A percentile compares a stretch with the other conserved stretches of the same genome.
Conservation (phyloP, 1,140 invertebrate species). For the Drosophila sproati region DNA sequence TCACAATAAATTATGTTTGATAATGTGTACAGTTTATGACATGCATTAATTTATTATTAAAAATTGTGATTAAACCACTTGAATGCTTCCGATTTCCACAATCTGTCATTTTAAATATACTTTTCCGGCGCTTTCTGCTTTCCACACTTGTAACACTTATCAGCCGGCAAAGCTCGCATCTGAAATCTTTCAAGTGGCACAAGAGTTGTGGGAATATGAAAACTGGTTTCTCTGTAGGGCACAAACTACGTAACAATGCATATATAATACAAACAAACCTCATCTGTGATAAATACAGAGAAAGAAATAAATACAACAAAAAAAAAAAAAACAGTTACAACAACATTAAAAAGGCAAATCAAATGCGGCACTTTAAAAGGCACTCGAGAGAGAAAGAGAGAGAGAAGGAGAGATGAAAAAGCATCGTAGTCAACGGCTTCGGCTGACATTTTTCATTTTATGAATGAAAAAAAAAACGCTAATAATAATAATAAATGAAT, state of each 20-base stretch:
- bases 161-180: slow-evolving; percentile 33
- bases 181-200: slow-evolving; percentile 59
- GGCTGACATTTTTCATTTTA: slow-evolving; percentile 66
- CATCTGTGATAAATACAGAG: slow-evolving; percentile 17
- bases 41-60: neutral
- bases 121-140: neutral
- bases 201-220: slow-evolving; percentile 66
- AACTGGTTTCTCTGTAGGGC: slow-evolving; percentile 72
- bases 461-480: slow-evolving; percentile 58
- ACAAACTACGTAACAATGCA: slow-evolving; percentile 49
- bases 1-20: neutral
- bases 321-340: slow-evolving; percentile 48
- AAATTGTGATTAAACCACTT: neutral
- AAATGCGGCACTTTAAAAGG: slow-evolving; percentile 62
- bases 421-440: slow-evolving; percentile 20
- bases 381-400: neutral
- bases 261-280: slow-evolving; percentile 26
- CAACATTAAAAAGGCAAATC: slow-evolving; percentile 55
- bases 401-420: slow-evolving; percentile 26
- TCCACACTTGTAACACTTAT: slow-evolving; percentile 17
- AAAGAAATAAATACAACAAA: slow-evolving; percentile 21
- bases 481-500: slow-evolving; percentile 64
- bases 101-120: neutral
- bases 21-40: neutral
- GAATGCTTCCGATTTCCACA: slow-evolving; percentile 18